Evolutionary conservation across 2,113 vertebrate species (phyloP), one percentile per base, ranked within the genome.

Genomic region (Notothenia coriiceps): DNA sequence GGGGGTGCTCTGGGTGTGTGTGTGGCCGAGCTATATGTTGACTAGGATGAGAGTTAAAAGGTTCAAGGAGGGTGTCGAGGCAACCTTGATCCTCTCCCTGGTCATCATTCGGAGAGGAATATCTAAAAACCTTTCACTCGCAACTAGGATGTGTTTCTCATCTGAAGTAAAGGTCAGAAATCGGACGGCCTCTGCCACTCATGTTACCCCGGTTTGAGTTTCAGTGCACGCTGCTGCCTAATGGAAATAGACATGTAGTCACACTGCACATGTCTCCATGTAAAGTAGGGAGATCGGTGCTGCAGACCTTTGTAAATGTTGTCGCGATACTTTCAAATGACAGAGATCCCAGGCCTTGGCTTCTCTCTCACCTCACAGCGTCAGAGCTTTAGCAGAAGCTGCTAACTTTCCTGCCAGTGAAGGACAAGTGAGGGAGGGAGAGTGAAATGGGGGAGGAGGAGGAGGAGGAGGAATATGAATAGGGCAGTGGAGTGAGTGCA

Each of bases 141-240:
- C 56, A 59, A 29, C 4, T 13, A 6, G 61, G 74, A 60, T 68
- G 74, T 70, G 69, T 69, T 83, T 83, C 62, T 69, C 77, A 57
- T 84, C 50, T 49, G 71, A 86, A 56, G 70, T 85, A 86, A 86
- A 77, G 82, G 86, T 86, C 73, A 78, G 82, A 86, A 86, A 90
- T 88, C 54, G 43, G 70, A 69, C 54, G 74, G 77, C 77, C 75
- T 81, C 81, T 50, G 68, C 72, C 82, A 74, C 92, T 92, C 91
- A 72, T 57, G 79, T 92, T 92, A 86, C 91, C 67, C 78, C 52
- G 86, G 90, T 79, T 91, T 89, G 84, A 82, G 86, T 92, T 92
- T 89, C 91, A 92, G 70, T 70, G 74, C 67, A 2, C 22, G 22
- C 22, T 2, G 72, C 56, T 79, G 77, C 74, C 70, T 81, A 55